phyloP scores from a whole-genome alignment of 1,140 invertebrate genomes.

The Phortica variegata region DNA sequence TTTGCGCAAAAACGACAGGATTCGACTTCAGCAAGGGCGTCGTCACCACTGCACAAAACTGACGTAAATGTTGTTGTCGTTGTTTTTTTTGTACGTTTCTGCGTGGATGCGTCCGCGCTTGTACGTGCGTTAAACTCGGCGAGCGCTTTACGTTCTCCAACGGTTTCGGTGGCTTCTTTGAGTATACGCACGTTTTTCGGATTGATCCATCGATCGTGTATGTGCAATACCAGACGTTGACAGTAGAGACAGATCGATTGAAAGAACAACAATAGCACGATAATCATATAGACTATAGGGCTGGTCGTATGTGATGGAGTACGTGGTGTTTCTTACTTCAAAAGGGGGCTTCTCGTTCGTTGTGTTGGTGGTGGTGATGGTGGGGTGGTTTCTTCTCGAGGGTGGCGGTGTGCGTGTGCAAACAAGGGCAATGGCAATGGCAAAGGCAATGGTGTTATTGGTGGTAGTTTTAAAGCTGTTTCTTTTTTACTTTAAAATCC shows the following conservation, averaged over 20 bases:
- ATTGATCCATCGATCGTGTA: constrained; percentile 54
- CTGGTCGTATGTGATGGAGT: constrained; percentile 6
- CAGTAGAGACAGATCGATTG: constrained; percentile 56
- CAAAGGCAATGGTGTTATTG: no score
- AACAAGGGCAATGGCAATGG: no score
- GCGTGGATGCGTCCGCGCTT: no score
- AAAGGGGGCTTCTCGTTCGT: neutral
- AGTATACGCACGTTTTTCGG: constrained; percentile 44
- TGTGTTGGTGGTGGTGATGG: neutral
- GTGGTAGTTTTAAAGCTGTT: neutral
- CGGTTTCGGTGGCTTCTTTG: constrained; percentile 48
- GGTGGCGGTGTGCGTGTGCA: neutral
- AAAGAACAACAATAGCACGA: constrained; percentile 54
- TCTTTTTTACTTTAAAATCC: no score
- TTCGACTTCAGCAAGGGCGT: constrained; percentile 30
- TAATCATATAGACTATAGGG: constrained; percentile 56
- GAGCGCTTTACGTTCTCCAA: constrained; percentile 44
- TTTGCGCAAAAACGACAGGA: constrained; percentile 53
- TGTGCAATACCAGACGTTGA: constrained; percentile 48
- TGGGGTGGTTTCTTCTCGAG: neutral
- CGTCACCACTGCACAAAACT: no score
- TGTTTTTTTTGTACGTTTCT: no score
- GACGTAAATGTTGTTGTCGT: no score
- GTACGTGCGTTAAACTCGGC: no score
- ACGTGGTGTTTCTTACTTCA: constrained; percentile 19